Conservation (phyloP, 2,888 invertebrate genomes). For the Eumerus sabulonum region DNA sequence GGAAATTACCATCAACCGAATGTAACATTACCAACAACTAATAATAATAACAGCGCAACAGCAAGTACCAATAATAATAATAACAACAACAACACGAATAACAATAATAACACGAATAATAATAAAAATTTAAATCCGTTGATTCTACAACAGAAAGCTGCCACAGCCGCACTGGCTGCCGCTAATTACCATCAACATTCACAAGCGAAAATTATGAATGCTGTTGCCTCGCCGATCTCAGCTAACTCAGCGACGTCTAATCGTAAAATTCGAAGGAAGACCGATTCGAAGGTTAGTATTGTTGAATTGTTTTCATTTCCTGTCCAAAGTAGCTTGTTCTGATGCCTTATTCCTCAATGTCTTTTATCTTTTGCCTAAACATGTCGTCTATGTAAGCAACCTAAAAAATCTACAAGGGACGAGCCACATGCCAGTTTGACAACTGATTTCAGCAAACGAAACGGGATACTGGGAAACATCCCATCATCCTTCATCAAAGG, state of each 20-base stretch:
- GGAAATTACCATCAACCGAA: constrained; percentile 73
- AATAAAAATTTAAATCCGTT: constrained; percentile 64
- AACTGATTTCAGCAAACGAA: too few species aligned
- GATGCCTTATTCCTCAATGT: too few species aligned
- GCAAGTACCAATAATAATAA: constrained; percentile 65
- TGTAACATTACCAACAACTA: constrained; percentile 72
- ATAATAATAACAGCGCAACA: constrained; percentile 69
- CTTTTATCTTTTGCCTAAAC: too few species aligned
- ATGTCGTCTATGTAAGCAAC: too few species aligned
- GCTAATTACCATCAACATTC: constrained; percentile 71
- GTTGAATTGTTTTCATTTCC: too few species aligned
- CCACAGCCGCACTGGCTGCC: constrained; percentile 72
- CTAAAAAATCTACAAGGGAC: too few species aligned
- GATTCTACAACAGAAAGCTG: constrained; percentile 72
- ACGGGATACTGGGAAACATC: too few species aligned
- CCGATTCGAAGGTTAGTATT: constrained; percentile 81
- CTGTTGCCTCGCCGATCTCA: constrained; percentile 79
- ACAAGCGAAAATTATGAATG: constrained; percentile 79
- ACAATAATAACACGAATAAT: constrained; percentile 69
- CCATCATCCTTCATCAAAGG: too few species aligned
- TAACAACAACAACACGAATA: constrained; percentile 66
- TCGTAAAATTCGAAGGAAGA: constrained; percentile 86
- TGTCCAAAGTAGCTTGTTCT: too few species aligned
- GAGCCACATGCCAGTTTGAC: too few species aligned
- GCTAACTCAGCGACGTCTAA: constrained; percentile 81